Evolutionary conservation across 2,113 vertebrate genomes (phyloP).

Genomic region (Megaptera novaeangliae): DNA sequence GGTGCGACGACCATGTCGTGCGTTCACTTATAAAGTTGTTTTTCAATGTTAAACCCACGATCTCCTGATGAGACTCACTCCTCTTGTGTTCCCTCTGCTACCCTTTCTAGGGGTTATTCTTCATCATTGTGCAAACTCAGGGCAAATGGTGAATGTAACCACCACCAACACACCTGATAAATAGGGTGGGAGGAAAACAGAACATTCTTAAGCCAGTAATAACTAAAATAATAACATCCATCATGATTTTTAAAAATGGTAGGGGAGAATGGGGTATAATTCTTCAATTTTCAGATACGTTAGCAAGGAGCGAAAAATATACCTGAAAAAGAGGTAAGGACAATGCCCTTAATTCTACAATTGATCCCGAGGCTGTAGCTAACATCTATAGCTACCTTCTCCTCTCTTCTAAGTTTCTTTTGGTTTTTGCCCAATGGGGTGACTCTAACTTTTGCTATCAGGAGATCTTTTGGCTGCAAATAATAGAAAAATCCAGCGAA

Average conservation of each 20-base stretch:
- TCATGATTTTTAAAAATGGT: background rate
- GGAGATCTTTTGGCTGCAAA: background rate
- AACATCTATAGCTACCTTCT: background rate
- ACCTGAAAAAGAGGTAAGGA: background rate
- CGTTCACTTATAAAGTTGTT: background rate
- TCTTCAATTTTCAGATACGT: background rate
- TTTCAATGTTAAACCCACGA: background rate
- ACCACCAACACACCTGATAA: background rate
- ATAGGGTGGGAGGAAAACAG: background rate
- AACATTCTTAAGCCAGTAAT: background rate
- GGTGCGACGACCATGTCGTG: rapidly evolving
- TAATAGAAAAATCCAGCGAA: slow-evolving; percentile 5
- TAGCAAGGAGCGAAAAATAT: background rate
- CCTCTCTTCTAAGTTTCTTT: background rate
- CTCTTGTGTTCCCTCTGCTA: background rate
- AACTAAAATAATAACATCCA: background rate
- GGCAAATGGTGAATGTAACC: background rate
- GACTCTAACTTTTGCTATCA: background rate
- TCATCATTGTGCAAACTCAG: background rate
- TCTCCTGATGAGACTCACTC: background rate
- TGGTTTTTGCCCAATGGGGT: background rate
- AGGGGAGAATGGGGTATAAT: background rate
- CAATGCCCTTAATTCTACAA: background rate
- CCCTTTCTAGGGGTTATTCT: background rate
- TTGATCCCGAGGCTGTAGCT: background rate